Evolutionary conservation across 2,113 vertebrate genomes (phyloP).

Genomic region (Phycodurus eques): DNA sequence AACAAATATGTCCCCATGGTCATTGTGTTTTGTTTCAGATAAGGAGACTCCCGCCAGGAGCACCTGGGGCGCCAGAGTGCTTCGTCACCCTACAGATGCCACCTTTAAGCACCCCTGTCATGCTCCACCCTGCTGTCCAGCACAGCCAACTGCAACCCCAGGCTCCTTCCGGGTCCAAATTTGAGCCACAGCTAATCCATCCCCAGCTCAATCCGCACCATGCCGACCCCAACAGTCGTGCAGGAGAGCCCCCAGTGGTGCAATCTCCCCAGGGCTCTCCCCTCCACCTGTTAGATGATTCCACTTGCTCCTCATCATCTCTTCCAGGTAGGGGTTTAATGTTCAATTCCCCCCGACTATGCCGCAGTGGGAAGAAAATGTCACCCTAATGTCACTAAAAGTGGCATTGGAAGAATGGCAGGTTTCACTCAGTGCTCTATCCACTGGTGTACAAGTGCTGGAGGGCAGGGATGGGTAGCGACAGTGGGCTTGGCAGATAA

Average conservation of each 20-base stretch:
- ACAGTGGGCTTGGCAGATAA: constrained; percentile 13
- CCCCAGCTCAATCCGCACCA: constrained; percentile 28
- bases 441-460: constrained; percentile 43
- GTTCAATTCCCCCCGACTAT: constrained; percentile 42
- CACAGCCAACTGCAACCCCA: constrained; percentile 24
- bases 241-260: constrained; percentile 33
- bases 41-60: constrained; percentile 71
- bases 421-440: constrained; percentile 41
- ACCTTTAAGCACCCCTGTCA: constrained; percentile 6
- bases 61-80: constrained; percentile 38
- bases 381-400: constrained; percentile 61
- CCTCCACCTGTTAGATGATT: constrained; percentile 45
- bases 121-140: constrained; percentile 21
- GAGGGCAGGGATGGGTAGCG: constrained; percentile 44
- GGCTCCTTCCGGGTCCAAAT: constrained; percentile 34
- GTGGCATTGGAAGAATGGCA: constrained; percentile 57
- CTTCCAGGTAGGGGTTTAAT: constrained; percentile 64
- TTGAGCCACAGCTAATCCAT: constrained; percentile 23
- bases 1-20: neutral
- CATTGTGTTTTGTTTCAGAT: constrained; percentile 70
- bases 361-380: constrained; percentile 65
- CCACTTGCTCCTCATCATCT: constrained; percentile 49
- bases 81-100: constrained; percentile 43
- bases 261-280: constrained; percentile 48
- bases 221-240: constrained; percentile 40